Evolutionary conservation across 2,113 vertebrate species (phyloP).

Genomic region (Zosterops borbonicus): DNA sequence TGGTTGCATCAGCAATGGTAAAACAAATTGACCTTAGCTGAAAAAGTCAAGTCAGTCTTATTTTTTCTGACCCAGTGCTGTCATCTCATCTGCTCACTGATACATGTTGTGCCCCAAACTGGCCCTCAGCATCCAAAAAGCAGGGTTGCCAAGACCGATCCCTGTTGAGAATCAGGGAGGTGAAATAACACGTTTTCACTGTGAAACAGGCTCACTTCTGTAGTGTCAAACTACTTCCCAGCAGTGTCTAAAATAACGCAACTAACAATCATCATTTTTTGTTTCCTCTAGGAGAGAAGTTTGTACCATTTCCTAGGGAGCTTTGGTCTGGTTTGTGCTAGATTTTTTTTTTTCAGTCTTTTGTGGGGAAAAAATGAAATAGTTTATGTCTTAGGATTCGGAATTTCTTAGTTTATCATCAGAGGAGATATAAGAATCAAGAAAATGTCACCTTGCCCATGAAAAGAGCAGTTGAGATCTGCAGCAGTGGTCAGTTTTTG

Average conservation of each 20-base stretch:
- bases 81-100: neutral
- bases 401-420: neutral
- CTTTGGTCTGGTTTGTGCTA: neutral
- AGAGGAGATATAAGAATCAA: neutral
- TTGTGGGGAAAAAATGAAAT: neutral
- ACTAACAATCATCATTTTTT: neutral
- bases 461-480: neutral
- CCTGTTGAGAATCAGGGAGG: neutral
- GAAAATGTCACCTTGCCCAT: neutral
- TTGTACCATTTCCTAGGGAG: neutral
- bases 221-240: neutral
- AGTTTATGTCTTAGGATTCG: neutral
- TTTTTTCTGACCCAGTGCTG: neutral
- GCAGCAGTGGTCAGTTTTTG: neutral
- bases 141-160: neutral
- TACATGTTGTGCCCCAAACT: neutral
- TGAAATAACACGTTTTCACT: neutral
- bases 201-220: neutral
- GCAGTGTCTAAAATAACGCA: neutral
- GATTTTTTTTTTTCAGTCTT: neutral
- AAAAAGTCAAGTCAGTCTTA: neutral
- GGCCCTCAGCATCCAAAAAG: neutral
- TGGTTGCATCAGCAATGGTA: neutral
- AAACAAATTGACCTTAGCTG: neutral
- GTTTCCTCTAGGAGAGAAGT: neutral